Conservation (phyloP, 2,113 vertebrate species). For the Dasypus novemcinctus region DNA sequence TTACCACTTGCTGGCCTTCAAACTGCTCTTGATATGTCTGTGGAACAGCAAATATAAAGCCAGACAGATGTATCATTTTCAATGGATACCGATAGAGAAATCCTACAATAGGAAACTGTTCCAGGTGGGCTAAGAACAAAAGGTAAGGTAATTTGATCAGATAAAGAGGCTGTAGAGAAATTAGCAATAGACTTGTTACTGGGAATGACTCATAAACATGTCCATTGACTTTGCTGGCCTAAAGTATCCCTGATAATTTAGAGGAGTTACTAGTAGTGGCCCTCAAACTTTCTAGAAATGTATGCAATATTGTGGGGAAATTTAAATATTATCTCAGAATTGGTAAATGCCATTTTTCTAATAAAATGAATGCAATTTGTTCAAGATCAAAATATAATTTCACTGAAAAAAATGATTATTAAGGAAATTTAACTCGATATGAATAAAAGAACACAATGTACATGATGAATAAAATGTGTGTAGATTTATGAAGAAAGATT, state of each 20-base stretch:
- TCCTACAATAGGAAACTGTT: background rate
- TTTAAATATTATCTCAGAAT: background rate
- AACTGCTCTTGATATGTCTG: constrained; percentile 44
- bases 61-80: constrained; percentile 16
- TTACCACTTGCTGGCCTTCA: background rate
- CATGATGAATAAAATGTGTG: background rate
- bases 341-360: background rate
- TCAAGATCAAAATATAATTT: background rate
- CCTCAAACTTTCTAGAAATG: background rate
- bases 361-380: background rate
- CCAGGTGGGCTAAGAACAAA: background rate
- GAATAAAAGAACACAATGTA: background rate
- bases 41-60: constrained; percentile 40
- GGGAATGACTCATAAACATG: background rate
- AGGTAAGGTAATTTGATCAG: background rate
- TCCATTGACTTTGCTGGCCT: background rate
- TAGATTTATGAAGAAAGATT: background rate
- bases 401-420: background rate
- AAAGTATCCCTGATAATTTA: background rate
- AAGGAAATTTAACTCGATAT: background rate
- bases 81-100: constrained; percentile 14
- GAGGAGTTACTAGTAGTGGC: background rate
- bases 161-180: background rate
- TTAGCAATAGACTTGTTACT: constrained; percentile 12
- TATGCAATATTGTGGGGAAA: background rate